phyloP scores from a whole-genome alignment of 2,888 invertebrate species.

The Oithona nana region DNA sequence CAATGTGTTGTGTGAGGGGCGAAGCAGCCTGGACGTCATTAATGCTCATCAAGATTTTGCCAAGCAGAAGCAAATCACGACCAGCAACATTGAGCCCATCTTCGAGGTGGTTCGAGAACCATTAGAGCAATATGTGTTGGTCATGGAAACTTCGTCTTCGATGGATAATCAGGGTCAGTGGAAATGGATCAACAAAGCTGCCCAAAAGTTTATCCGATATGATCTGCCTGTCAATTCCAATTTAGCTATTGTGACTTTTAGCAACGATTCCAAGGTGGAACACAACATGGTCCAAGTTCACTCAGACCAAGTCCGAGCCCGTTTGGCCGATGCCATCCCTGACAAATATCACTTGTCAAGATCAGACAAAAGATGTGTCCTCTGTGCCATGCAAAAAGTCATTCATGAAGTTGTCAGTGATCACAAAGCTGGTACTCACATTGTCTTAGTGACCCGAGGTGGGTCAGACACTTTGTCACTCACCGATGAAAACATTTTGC shows the following conservation, averaged over 20 bases:
- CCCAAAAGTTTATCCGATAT: slow-evolving; percentile 38
- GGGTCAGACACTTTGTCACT: slow-evolving; percentile 23
- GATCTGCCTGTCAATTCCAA: slow-evolving; percentile 30
- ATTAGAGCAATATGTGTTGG: slow-evolving; percentile 1
- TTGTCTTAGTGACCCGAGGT: slow-evolving; percentile 38
- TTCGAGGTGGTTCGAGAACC: slow-evolving; percentile 14
- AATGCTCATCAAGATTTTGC: slow-evolving; percentile 25
- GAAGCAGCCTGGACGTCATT: slow-evolving; percentile 27
- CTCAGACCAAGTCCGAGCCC: slow-evolving; percentile 19
- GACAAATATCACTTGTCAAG: slow-evolving; percentile 22
- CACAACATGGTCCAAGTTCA: slow-evolving; percentile 20
- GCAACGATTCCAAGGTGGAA: slow-evolving; percentile 22
- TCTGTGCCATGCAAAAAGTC: slow-evolving; percentile 2
- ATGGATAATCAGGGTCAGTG: slow-evolving; percentile 32
- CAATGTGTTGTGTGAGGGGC: slow-evolving; percentile 26
- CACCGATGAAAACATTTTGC: slow-evolving; percentile 1
- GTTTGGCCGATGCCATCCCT: slow-evolving; percentile 23
- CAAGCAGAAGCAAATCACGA: slow-evolving; percentile 3
- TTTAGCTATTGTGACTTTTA: slow-evolving; percentile 26
- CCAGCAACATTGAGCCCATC: background rate
- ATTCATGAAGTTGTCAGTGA: slow-evolving; percentile 21
- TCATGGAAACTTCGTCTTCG: slow-evolving; percentile 13
- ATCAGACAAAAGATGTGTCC: slow-evolving; percentile 12
- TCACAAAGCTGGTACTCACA: slow-evolving; percentile 32
- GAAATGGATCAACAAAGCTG: slow-evolving; percentile 37